phyloP scores from a whole-genome alignment of 2,888 invertebrate genomes.

The Piscicola geometra region DNA sequence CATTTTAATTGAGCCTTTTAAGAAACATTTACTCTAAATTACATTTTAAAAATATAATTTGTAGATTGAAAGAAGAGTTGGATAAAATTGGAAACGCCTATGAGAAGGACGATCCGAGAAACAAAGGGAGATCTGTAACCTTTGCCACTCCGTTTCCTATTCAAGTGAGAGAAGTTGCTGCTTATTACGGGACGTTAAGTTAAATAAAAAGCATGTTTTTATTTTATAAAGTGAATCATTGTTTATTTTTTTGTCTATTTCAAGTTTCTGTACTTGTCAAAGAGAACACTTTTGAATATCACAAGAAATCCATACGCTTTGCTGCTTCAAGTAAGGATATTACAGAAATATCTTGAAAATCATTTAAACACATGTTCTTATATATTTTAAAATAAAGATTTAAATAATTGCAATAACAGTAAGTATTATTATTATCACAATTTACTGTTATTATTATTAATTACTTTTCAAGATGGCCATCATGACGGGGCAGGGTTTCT shows the following conservation, averaged over 20 bases:
- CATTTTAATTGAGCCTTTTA: too few species aligned
- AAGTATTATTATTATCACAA: too few species aligned
- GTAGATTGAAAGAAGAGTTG: not conserved
- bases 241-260: too few species aligned
- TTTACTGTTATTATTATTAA: not conserved
- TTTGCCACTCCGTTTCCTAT: not conserved
- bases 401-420: too few species aligned
- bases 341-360: too few species aligned
- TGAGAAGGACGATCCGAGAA: not conserved
- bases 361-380: too few species aligned
- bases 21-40: too few species aligned
- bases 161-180: not conserved
- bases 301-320: constrained; percentile 18
- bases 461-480: not conserved
- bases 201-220: not conserved
- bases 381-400: too few species aligned
- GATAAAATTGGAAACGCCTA: not conserved
- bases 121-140: not conserved
- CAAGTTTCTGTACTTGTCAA: constrained; percentile 19
- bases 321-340: constrained; percentile 15
- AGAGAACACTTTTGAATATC: constrained; percentile 28
- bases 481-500: constrained; percentile 1
- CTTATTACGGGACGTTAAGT: not conserved
- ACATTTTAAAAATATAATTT: too few species aligned
- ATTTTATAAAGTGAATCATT: too few species aligned